Evolutionary conservation across 2,888 invertebrate genomes (phyloP), one percentile per base, ranked within the genome.

Genomic region (Bombylius discolor): DNA sequence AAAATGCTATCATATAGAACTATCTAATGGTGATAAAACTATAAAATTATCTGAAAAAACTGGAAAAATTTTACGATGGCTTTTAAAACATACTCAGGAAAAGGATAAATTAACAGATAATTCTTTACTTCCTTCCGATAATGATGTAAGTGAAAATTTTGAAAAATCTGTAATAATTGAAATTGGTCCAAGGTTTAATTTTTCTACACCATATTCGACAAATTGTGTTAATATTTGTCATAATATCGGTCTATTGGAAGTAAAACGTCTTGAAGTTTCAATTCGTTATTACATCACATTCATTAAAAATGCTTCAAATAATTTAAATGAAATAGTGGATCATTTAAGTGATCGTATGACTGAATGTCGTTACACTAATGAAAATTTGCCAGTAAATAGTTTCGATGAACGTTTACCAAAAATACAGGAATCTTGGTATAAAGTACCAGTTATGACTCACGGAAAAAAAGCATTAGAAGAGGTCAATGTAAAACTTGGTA

Each of bases 171-270:
- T 78, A 12, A 62, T 92, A 7, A 79, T 95, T 64, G 95, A 95
- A 80, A 88, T 93, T 69, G 95, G 95, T 34, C 95, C 95, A 44
- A 84, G 94, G 64, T 85, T 94, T 64, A 93, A 94, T 74, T 96
- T 96, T 71, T 94, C 93, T 14, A 97, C 97, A 46, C 87, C 98
- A 0, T 91, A 91, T 70, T 96, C 95, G 1, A 96, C 94, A 63
- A 98, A 98, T 75, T 92, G 94, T 36, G 89, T 97, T 1, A 93
- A 95, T 53, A 96, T 97, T 63, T 95, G 93, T 69, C 83, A 84
- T 61, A 87, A 91, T 64, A 81, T 94, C 49, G 89, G 90, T 4
- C 74, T 96, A 42, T 74, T 75, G 47, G 81, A 84, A 69, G 79
- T 98, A 5, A 78, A 76, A 5, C 81, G 97, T 54, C 77, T 98